Evolutionary conservation across 2,797 vertebrate species (phyloP).

Genomic region (Channa striata): DNA sequence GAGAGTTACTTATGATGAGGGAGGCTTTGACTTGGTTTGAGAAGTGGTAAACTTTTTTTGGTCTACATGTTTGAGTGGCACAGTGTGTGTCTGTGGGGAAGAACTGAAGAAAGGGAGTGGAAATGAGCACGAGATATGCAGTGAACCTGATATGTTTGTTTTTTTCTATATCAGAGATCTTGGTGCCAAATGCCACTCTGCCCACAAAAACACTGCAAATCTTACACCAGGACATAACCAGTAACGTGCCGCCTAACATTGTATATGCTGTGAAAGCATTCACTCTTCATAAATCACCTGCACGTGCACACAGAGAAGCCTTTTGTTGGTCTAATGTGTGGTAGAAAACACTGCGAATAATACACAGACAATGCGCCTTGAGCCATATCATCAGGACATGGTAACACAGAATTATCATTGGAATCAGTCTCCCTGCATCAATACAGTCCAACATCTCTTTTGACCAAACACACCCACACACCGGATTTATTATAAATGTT

Average conservation of each 20-base stretch:
- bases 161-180: slow-evolving; percentile 13
- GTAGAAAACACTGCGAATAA: slow-evolving; percentile 59
- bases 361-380: slow-evolving; percentile 47
- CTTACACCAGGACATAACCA: slow-evolving; percentile 5
- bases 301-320: slow-evolving; percentile 10
- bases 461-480: slow-evolving; percentile 16
- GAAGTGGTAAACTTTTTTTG: slow-evolving; percentile 9
- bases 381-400: slow-evolving; percentile 36
- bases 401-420: slow-evolving; percentile 36
- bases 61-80: slow-evolving; percentile 10
- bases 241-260: slow-evolving; percentile 23
- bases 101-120: not conserved
- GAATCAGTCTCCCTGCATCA: slow-evolving; percentile 40
- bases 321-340: slow-evolving; percentile 46
- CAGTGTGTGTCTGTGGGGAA: not conserved
- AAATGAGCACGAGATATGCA: slow-evolving; percentile 32
- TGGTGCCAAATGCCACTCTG: slow-evolving; percentile 10
- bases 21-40: slow-evolving; percentile 2
- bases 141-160: slow-evolving; percentile 14
- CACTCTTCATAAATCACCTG: slow-evolving; percentile 25
- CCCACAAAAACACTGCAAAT: slow-evolving; percentile 29
- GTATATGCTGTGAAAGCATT: slow-evolving; percentile 25
- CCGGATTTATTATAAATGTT: not conserved
- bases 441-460: slow-evolving; percentile 37
- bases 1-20: slow-evolving; percentile 19